Evolutionary conservation across 2,797 vertebrate species (phyloP).

Genomic region (Pogoniulus pusillus): DNA sequence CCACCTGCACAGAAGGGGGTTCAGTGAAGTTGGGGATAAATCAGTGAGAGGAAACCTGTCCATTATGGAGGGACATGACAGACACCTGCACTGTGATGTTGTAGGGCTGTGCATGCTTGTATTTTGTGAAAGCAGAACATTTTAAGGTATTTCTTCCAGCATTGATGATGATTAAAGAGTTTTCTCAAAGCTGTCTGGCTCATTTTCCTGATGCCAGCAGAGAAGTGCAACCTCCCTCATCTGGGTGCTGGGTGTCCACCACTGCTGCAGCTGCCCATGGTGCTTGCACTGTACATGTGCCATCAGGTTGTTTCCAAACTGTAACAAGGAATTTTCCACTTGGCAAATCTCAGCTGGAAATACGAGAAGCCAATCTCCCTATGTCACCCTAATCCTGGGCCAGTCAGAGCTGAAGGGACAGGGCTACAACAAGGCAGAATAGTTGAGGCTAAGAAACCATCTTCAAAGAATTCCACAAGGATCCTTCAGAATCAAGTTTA

Average conservation of each 20-base stretch:
- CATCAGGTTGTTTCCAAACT: not conserved
- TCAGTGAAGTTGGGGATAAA: not conserved
- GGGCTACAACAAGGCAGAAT: not conserved
- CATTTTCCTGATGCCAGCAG: not conserved
- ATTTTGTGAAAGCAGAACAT: not conserved
- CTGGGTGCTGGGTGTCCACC: not conserved
- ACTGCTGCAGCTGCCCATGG: not conserved
- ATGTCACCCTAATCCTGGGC: not conserved
- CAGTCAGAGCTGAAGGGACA: not conserved
- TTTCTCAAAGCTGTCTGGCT: not conserved
- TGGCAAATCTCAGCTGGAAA: not conserved
- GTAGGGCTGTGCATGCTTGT: not conserved
- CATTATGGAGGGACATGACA: not conserved
- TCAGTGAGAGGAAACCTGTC: not conserved
- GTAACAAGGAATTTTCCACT: not conserved
- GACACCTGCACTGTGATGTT: not conserved
- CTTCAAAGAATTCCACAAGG: not conserved
- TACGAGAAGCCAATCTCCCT: not conserved
- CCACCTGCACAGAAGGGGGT: not conserved
- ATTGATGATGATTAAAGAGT: not conserved
- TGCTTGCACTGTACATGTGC: not conserved
- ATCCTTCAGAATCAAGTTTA: not conserved
- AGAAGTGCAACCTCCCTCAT: not conserved
- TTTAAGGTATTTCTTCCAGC: not conserved
- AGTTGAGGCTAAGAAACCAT: not conserved